Conservation (phyloP, 2,113 vertebrate species). For the Rhynchopsitta pachyrhyncha region DNA sequence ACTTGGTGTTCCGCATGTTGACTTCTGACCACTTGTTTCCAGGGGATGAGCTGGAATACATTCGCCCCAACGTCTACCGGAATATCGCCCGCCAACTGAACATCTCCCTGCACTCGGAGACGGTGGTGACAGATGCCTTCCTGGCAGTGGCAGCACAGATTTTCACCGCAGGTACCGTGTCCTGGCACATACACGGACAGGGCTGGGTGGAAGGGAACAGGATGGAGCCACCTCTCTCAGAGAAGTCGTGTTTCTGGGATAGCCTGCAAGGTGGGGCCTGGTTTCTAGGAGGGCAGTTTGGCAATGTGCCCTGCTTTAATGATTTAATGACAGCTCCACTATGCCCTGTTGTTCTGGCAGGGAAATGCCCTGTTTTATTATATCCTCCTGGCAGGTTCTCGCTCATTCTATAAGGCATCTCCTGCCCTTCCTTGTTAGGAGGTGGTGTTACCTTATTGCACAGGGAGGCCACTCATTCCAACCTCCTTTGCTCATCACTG, state of each 20-base stretch:
- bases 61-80: constrained; percentile 90
- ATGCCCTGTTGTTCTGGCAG: not conserved
- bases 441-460: not conserved
- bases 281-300: constrained; percentile 6
- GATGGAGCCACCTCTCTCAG: not conserved
- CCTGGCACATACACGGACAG: not conserved
- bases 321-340: not conserved
- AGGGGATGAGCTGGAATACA: constrained; percentile 96
- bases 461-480: constrained; percentile 24
- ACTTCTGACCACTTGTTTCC: constrained; percentile 16
- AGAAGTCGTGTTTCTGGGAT: not conserved
- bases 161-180: constrained; percentile 86
- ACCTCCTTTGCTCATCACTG: not conserved
- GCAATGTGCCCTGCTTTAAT: not conserved
- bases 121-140: constrained; percentile 89
- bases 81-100: constrained; percentile 91
- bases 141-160: constrained; percentile 92
- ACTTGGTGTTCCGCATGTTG: not conserved
- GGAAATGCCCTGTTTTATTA: not conserved
- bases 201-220: not conserved
- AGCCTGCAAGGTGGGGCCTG: not conserved
- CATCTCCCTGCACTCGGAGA: constrained; percentile 89
- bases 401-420: not conserved
- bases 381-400: not conserved
- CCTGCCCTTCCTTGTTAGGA: not conserved